These are phyloP conservation scores for Cerastis rubricosa DNA, from an alignment of 2,888 invertebrate genomes.

Conservation along the genomic window DNA sequence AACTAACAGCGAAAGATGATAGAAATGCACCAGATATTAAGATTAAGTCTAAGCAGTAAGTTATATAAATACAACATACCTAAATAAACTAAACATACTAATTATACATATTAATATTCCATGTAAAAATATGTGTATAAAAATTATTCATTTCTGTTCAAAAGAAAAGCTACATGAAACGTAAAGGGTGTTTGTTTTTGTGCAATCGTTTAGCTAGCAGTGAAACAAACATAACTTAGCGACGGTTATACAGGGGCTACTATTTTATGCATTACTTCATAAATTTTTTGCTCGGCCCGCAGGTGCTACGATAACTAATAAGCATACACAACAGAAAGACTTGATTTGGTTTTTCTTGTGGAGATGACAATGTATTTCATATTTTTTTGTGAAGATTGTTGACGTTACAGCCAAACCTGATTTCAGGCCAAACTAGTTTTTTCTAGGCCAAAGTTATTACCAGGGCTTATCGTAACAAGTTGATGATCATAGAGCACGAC, in stretches of 20 bases:
- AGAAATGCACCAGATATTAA: neutral
- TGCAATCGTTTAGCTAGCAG: conserved; percentile 35
- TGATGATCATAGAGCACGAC: neutral
- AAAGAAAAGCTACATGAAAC: conserved; percentile 16
- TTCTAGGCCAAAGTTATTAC: neutral
- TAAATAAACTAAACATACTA: neutral
- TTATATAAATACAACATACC: too few relatives aligned
- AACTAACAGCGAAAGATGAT: neutral
- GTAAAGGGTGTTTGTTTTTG: conserved; percentile 36
- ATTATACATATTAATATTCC: too few relatives aligned
- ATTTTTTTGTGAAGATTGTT: neutral
- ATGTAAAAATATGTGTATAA: conserved; percentile 1
- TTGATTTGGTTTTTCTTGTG: neutral
- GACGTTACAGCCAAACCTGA: neutral
- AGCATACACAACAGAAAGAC: conserved; percentile 5
- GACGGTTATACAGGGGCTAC: conserved; percentile 14
- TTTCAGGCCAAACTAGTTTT: neutral
- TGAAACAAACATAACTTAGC: conserved; percentile 38
- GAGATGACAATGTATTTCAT: neutral
- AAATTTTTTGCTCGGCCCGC: conserved; percentile 21
- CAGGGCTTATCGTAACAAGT: neutral
- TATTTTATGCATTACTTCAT: conserved; percentile 53
- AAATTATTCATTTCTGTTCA: conserved; percentile 29
- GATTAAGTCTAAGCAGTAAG: neutral
- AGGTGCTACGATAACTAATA: conserved; percentile 30